These are phyloP conservation scores for Leptestheria dahalacensis DNA, from an alignment of 1,140 invertebrate species.

Conservation along the genomic window DNA sequence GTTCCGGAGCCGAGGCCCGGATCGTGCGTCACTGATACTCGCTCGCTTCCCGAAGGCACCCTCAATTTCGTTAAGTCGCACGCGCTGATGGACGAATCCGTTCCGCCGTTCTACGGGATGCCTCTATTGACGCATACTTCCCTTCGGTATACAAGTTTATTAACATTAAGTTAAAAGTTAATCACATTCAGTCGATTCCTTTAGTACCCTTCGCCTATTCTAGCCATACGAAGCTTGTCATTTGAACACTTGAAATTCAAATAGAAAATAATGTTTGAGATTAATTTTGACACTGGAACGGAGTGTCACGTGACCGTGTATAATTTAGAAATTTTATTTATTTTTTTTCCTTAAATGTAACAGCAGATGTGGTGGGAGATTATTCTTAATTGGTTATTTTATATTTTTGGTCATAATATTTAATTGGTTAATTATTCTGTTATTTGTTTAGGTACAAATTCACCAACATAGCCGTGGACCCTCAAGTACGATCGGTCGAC, in stretches of 20 bases:
- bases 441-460: slow-evolving; percentile 52
- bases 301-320: too few relatives aligned
- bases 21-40: slow-evolving; percentile 79
- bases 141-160: too few relatives aligned
- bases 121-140: slow-evolving; percentile 59
- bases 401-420: background rate
- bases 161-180: too few relatives aligned
- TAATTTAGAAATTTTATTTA: too few relatives aligned
- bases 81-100: slow-evolving; percentile 85
- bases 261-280: too few relatives aligned
- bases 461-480: slow-evolving; percentile 81
- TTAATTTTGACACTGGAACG: too few relatives aligned
- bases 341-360: background rate
- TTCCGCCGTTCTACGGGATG: slow-evolving; percentile 50
- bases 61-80: slow-evolving; percentile 91
- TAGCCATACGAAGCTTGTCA: too few relatives aligned
- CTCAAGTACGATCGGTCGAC: slow-evolving; percentile 73
- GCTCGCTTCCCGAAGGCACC: slow-evolving; percentile 64
- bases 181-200: too few relatives aligned
- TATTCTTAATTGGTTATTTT: too few relatives aligned
- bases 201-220: too few relatives aligned
- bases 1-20: slow-evolving; percentile 68
- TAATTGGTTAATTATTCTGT: slow-evolving; percentile 14
- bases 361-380: too few relatives aligned
- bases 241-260: too few relatives aligned